Evolutionary conservation across 2,888 invertebrate genomes (phyloP), one percentile per base, ranked within the genome.

Genomic region (Eurytoma californica): DNA sequence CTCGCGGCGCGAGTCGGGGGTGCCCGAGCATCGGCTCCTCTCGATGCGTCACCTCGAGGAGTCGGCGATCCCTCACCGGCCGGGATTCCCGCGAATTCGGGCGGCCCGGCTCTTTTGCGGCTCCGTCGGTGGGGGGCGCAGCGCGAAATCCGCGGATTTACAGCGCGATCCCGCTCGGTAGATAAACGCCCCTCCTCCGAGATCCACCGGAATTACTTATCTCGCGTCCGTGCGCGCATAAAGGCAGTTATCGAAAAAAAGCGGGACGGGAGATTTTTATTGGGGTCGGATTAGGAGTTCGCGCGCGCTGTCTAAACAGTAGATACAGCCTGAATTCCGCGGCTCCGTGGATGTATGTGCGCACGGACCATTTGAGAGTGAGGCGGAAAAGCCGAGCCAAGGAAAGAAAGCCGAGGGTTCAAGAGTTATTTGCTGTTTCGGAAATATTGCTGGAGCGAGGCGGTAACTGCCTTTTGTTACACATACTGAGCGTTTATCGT

Each of bases 1-100:
- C 74, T 39, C 9, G 73, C 81, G 82, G 75, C 83, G 82, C 83
- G 85, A 85, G 86, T 85, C 83, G 86, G 84, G 84, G 80, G 81
- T 80, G 80, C 86, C 86, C 85, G 84, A 83, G 84, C 84, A 85
- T 85, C 82, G 84, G 84, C 83, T 83, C 70, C 66, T 67, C 30
- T 67, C 76, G 81, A 80, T 78, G 72, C 76, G 79, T 81, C 77
- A 81, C 72, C 79, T 61, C 49, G 49, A 70, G 75, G 69, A 70
- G 80, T 16, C 24, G 28, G 39, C 61, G 39, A 63, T 30, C 61
- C n/a, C 63, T 63, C 39, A 5, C 61, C 30, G 61, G 30, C 24
- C 53, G 60, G 13, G 20, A 61, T 5, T 24, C n/a, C 55, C 60
- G 77, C 67, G 18, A 78, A 78, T 72, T 78, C 72, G 73, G 73